Evolutionary conservation across 2,888 invertebrate species (phyloP), one percentile per base, ranked within the genome.

Genomic region (Ditula angustiorana): DNA sequence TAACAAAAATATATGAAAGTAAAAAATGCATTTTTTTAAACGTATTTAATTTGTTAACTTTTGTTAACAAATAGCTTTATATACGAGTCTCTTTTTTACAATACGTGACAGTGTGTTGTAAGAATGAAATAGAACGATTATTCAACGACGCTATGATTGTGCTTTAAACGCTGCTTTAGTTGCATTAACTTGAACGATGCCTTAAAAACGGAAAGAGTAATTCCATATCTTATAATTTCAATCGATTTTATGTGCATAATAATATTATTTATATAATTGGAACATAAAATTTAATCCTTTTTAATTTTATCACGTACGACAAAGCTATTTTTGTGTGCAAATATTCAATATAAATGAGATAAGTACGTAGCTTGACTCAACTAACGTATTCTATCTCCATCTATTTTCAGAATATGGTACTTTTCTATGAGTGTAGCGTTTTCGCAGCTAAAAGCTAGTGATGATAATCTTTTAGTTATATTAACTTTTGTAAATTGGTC

Each of bases 351-450:
- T 70, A 26, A 8, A 35, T 28, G 37, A 35, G 70, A 84, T 82
- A 81, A 85, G 90, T 81, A 71, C 59, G 61, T 73, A 69, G 74
- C 68, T 72, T 90, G 88, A 76, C 73, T 74, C 81, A 80, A 88
- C 88, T 90, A 90, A 91, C 90, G 90, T 86, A 90, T 94, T 94
- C 93, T 93, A 94, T 94, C 94, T 94, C 94, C 94, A 94, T 94
- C 94, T 94, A 94, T 94, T 94, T 94, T 95, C 95, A 95, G 95
- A 94, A 93, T 90, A 93, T 94, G 94, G 95, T 94, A 95, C 94
- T 95, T 94, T 92, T 93, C 85, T 90, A 87, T 83, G 92, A 88
- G 91, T 90, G 88, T 92, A 92, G 93, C 92, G 92, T 93, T 92
- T 93, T 93, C 90, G 94, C 94, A 94, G 94, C 94, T 89, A 88